Evolutionary conservation across 2,113 vertebrate species (phyloP).

Genomic region (Thinocorus orbignyianus): DNA sequence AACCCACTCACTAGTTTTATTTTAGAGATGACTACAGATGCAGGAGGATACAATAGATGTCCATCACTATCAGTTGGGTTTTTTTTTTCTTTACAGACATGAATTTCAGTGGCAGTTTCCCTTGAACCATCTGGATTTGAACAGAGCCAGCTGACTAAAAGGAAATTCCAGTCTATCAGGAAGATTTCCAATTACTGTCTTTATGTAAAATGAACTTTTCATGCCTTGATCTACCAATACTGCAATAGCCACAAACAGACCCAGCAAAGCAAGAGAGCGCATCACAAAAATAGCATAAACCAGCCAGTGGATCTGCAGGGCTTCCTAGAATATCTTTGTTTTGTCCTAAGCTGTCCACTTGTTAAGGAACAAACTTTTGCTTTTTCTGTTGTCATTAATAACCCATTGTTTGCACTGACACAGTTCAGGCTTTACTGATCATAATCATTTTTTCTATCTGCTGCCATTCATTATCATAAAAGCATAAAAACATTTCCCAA

Average conservation of each 20-base stretch:
- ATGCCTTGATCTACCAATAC: neutral
- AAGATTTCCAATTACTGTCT: constrained; percentile 2
- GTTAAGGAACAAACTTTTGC: neutral
- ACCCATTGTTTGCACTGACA: neutral
- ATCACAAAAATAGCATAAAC: neutral
- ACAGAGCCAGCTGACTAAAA: neutral
- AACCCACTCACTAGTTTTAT: neutral
- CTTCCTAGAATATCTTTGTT: neutral
- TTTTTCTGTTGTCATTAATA: neutral
- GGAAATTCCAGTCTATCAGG: constrained; percentile 17
- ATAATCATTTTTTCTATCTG: neutral
- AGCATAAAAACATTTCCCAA: neutral
- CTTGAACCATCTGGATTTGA: neutral
- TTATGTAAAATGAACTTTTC: neutral
- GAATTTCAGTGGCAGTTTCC: neutral
- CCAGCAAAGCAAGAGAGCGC: neutral
- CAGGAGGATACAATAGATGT: neutral
- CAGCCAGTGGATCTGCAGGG: neutral
- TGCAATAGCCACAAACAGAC: neutral
- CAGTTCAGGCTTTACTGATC: neutral
- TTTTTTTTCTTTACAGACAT: neutral
- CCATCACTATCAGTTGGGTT: neutral
- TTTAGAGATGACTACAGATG: neutral
- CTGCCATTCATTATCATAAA: neutral
- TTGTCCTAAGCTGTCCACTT: neutral